phyloP scores from a whole-genome alignment of 2,797 vertebrate species.

The Hephaestus fuliginosus region DNA sequence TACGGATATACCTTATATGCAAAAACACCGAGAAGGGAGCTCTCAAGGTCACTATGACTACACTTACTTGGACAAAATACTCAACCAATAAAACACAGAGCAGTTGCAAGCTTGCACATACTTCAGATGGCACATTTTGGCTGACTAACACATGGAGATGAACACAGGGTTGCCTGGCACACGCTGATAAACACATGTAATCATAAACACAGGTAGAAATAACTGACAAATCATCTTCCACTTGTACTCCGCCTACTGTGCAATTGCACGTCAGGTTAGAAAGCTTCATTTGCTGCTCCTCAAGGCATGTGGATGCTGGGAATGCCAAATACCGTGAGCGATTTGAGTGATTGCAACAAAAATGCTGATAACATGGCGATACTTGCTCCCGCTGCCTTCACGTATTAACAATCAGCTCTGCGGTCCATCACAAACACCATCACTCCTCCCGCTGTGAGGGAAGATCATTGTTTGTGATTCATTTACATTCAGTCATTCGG shows the following conservation, averaged over 20 bases:
- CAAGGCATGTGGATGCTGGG: slow-evolving; percentile 3
- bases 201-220: slow-evolving; percentile 15
- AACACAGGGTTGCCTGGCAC: slow-evolving; percentile 38
- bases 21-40: slow-evolving; percentile 6
- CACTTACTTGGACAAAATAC: neutral
- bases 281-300: slow-evolving; percentile 47
- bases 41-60: neutral
- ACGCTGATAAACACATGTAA: slow-evolving; percentile 31
- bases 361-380: slow-evolving; percentile 8
- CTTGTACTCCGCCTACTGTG: slow-evolving; percentile 22
- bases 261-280: slow-evolving; percentile 22
- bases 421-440: slow-evolving; percentile 38
- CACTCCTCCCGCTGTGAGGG: slow-evolving; percentile 42
- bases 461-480: slow-evolving; percentile 48
- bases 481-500: slow-evolving; percentile 51
- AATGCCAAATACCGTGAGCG: slow-evolving; percentile 13
- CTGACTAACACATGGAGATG: slow-evolving; percentile 27
- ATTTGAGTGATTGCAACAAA: slow-evolving; percentile 48
- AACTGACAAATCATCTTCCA: slow-evolving; percentile 37
- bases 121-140: slow-evolving; percentile 29
- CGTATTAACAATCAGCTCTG: slow-evolving; percentile 37
- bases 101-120: neutral
- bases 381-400: slow-evolving; percentile 33
- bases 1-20: neutral
- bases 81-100: neutral